Base-by-base conservation (phyloP, 1,140 invertebrate genomes). In the Drosophila ohnishii region DNA sequence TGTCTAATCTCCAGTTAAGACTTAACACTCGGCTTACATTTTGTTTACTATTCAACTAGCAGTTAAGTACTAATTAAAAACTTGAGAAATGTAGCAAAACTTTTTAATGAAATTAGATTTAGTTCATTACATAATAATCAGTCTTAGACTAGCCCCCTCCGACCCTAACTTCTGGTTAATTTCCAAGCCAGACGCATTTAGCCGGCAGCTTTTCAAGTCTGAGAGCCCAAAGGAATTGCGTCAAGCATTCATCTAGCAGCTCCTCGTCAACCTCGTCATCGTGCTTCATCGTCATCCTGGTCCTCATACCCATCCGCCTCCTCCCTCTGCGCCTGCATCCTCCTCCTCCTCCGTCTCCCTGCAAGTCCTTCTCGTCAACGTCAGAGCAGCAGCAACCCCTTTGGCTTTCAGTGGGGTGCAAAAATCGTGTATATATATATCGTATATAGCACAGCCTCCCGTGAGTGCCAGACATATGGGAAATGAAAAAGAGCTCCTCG, bases 401-500 rank as follows among this genome's bases (percentile, higher is more conserved):
- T 71, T 50, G 53, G 44, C 69, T 56, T 58, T 58, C 32, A 40
- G 53, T 71, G 66, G 69, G 67, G 67, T 69, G 67, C 66, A 67
- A 70, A 56, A 22, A 57, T 70, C 42, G 34, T 53, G 16, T 22
- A 35, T 50, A 50, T 51, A 53, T 16, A 61, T 53, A 61, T 53
- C 58, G 44, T 37, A 55, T 55, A 45, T 53, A 32, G 48, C 42
- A 66, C 30, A 37, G 39, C 35, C 30, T 32, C 61, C 11, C 13
- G 45, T 32, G 35, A 59, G 60, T 25, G 64, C 45, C 59, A 79
- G 69, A 76, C 74, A 85, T 80, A 76, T 87, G 83, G 79, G 84
- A 87, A 87, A 83, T 79, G 64, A 83, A 88, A 58, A 66, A 80
- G 79, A 66, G 71, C 45, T 62, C 71, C 34, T 50, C 19, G 51